These are phyloP conservation scores for Ctenopoma multispine DNA, from an alignment of 2,797 vertebrate species.

Conservation along the genomic window DNA sequence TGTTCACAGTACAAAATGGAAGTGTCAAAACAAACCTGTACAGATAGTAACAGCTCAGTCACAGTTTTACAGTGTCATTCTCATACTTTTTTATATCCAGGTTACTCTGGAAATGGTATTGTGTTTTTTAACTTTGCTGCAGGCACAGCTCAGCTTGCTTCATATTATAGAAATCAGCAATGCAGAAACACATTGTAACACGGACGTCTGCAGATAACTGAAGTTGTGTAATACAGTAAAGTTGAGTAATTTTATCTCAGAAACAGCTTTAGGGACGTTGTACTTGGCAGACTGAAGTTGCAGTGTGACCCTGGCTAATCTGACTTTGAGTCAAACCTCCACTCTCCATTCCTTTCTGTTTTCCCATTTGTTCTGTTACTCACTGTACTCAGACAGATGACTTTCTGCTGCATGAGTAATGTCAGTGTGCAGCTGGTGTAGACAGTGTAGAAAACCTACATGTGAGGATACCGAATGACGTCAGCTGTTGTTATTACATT, in stretches of 20 bases:
- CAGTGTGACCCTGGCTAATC: constrained; percentile 15
- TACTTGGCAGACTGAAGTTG: constrained; percentile 32
- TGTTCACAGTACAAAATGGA: not conserved
- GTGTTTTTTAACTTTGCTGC: not conserved
- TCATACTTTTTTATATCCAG: not conserved
- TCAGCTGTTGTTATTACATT: not conserved
- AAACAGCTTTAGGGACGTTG: not conserved
- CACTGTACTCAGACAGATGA: constrained; percentile 7
- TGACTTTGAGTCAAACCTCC: constrained; percentile 8
- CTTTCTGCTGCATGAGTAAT: constrained; percentile 21
- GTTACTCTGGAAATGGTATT: constrained; percentile 1
- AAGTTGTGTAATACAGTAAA: constrained; percentile 20
- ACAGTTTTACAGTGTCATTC: constrained; percentile 13
- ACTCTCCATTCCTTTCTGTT: not conserved
- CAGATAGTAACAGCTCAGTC: not conserved
- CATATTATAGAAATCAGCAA: not conserved
- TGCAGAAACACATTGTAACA: constrained; percentile 12
- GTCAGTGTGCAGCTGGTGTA: constrained; percentile 14
- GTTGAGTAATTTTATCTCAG: constrained; percentile 24
- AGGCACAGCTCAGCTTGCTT: constrained; percentile 4
- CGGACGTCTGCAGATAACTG: constrained; percentile 6
- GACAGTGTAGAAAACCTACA: constrained; percentile 18
- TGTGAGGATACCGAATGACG: constrained; percentile 11
- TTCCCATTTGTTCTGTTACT: not conserved
- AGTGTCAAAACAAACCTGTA: constrained; percentile 13